Evolutionary conservation across 2,113 vertebrate genomes (phyloP).

Genomic region (Sula dactylatra): DNA sequence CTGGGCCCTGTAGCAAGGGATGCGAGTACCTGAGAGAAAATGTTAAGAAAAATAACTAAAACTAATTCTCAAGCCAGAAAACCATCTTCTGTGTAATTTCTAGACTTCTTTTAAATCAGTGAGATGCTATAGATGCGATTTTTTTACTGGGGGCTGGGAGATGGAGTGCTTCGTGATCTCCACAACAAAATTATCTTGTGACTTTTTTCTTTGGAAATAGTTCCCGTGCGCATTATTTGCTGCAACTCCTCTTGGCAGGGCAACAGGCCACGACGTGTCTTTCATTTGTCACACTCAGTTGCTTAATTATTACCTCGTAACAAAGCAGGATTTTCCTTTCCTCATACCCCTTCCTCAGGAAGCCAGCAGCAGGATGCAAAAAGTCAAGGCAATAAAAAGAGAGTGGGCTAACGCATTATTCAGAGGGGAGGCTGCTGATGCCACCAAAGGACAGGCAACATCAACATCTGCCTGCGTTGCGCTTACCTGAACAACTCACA

Average conservation of each 20-base stretch:
- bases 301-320: neutral
- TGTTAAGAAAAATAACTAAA: neutral
- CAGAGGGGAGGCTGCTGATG: neutral
- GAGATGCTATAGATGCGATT: neutral
- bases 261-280: neutral
- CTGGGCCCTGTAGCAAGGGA: slow-evolving; percentile 77
- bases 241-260: neutral
- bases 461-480: neutral
- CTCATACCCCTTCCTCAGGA: neutral
- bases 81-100: neutral
- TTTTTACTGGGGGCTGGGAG: neutral
- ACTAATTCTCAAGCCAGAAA: neutral
- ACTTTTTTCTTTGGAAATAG: neutral
- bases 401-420: neutral
- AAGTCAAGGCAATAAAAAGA: neutral
- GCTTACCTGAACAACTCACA: rapidly evolving
- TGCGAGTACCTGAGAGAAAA: slow-evolving; percentile 38
- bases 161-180: neutral
- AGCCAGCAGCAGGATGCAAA: neutral
- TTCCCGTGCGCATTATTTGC: neutral
- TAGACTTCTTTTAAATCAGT: neutral
- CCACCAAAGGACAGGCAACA: neutral
- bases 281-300: neutral
- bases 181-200: neutral
- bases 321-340: neutral